A percentile compares a stretch with the other conserved stretches of the same genome.
Conservation (phyloP, 2,888 invertebrate species). For the Xylota segnis region DNA sequence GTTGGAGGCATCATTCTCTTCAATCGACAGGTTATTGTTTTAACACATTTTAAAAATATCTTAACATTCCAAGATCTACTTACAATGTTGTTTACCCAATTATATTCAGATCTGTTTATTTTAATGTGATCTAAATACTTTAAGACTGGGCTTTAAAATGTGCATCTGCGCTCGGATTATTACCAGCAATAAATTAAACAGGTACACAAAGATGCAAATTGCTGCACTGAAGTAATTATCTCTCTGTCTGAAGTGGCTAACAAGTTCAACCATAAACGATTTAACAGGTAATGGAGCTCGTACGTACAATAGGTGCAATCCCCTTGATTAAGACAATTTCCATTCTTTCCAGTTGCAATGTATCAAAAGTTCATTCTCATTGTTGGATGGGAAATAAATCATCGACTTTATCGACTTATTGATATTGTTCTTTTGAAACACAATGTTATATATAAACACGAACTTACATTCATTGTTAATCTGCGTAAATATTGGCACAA, state of each 20-base stretch:
- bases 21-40: too few species aligned
- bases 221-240: not conserved
- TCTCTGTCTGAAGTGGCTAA: not conserved
- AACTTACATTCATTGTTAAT: not conserved
- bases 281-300: not conserved
- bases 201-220: slow-evolving; percentile 19
- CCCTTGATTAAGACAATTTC: not conserved
- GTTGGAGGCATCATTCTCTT: too few species aligned
- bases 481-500: not conserved
- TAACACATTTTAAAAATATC: not conserved
- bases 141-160: not conserved
- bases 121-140: slow-evolving; percentile 5
- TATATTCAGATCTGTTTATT: not conserved
- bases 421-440: too few species aligned
- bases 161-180: not conserved
- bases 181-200: slow-evolving; percentile 19
- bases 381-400: slow-evolving; percentile 1
- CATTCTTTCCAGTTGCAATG: not conserved
- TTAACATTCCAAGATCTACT: not conserved
- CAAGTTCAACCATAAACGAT: not conserved
- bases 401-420: slow-evolving; percentile 11
- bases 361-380: slow-evolving; percentile 4
- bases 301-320: not conserved
- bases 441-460: not conserved
- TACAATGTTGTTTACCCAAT: not conserved